Evolutionary conservation across 2,113 vertebrate genomes (phyloP).

Genomic region (Heteronetta atricapilla): DNA sequence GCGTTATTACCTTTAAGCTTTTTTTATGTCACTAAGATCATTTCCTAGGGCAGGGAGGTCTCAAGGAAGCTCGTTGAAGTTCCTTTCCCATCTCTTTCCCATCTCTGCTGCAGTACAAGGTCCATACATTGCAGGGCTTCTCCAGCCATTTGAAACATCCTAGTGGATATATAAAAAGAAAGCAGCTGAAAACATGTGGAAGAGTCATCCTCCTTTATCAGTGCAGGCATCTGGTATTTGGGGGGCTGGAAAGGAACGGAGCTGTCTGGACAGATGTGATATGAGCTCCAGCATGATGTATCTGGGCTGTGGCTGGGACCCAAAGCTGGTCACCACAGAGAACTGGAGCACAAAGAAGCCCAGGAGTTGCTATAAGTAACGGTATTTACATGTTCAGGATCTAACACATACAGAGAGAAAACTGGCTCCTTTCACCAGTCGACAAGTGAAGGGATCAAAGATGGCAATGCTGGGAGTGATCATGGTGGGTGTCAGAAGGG

Average conservation of each 20-base stretch:
- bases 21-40: not conserved
- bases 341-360: not conserved
- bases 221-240: constrained; percentile 40
- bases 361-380: not conserved
- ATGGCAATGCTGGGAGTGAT: not conserved
- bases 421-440: not conserved
- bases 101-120: not conserved
- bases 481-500: not conserved
- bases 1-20: not conserved
- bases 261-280: constrained; percentile 46
- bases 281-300: not conserved
- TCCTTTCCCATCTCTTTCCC: not conserved
- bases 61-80: not conserved
- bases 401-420: not conserved
- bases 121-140: not conserved
- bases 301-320: not conserved
- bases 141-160: not conserved
- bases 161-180: not conserved
- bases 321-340: not conserved
- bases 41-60: not conserved
- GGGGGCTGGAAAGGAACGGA: not conserved
- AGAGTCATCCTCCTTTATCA: not conserved
- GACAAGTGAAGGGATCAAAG: not conserved
- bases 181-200: not conserved
- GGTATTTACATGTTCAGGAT: not conserved